Percentiles rank a stretch among this genome's conserved stretches.
phyloP scores from a whole-genome alignment of 2,888 invertebrate genomes.

The Neuroscelio doddi region DNA sequence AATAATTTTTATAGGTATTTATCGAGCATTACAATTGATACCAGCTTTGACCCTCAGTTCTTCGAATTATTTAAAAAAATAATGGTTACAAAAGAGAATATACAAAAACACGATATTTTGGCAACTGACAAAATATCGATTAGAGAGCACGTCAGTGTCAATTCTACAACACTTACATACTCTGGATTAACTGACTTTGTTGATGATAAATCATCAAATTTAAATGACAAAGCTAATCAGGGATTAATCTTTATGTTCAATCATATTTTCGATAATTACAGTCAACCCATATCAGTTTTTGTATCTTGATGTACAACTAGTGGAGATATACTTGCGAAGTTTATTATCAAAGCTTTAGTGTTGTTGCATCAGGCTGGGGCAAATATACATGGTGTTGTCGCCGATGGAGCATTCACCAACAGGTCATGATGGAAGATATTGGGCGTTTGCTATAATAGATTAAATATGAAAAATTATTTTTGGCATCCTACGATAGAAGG shows the following conservation, averaged over 20 bases:
- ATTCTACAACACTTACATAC: no score
- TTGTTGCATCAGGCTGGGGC: slow-evolving; percentile 41
- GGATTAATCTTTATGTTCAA: slow-evolving; percentile 47
- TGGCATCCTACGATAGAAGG: slow-evolving; percentile 35
- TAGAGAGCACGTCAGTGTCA: no score
- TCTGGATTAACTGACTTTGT: no score
- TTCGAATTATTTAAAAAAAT: no score
- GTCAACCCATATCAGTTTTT: slow-evolving; percentile 47
- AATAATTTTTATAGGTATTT: no score
- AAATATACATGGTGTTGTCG: slow-evolving; percentile 40
- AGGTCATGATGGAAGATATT: slow-evolving; percentile 37
- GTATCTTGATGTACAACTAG: slow-evolving; percentile 32
- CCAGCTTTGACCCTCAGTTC: no score
- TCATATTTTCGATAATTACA: slow-evolving; percentile 33
- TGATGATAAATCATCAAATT: no score
- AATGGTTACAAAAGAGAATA: no score
- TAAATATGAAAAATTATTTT: slow-evolving; percentile 25
- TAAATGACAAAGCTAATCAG: slow-evolving; percentile 30
- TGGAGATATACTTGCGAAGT: slow-evolving; percentile 30
- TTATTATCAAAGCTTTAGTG: slow-evolving; percentile 35
- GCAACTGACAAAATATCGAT: no score
- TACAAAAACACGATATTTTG: no score
- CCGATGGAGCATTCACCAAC: slow-evolving; percentile 42
- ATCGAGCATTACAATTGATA: no score
- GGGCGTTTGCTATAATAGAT: slow-evolving; percentile 24